Evolutionary conservation across 2,888 invertebrate genomes (phyloP), one percentile per base, ranked within the genome.

Genomic region (Hirtodrosophila histrioides): DNA sequence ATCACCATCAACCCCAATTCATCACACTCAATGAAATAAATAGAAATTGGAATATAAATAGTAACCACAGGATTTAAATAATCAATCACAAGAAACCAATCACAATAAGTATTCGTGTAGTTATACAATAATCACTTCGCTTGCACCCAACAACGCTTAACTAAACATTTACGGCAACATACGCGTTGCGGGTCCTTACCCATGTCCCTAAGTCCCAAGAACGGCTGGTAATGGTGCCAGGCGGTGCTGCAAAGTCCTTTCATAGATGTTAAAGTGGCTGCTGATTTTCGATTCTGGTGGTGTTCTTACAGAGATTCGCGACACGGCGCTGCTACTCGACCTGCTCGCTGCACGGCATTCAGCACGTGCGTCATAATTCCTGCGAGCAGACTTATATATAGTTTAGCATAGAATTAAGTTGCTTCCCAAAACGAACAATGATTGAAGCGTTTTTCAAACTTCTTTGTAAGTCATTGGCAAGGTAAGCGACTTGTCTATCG

Each of bases 341-440:
- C 91, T 95, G 95, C 91, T 95, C 95, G 91, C 93, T 96, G 89
- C 94, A 93, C 91, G 94, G 94, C 90, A 94, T 94, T 88, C 94
- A 94, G 89, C 93, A 94, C 91, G 93, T 94, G 92, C 94, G 95
- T 89, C 95, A 96, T 92, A 95, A 95, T 92, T 95, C 96, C 92
- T 95, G 95, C 93, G 96, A 96, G 93, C 96, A 96, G 92, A 95
- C 95, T 90, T 96, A 94, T 93, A 96, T 96, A 93, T 96, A 96
- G 94, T 94, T 86, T 88, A 82, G 87, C 67, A 41, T 81, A 87
- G 79, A 66, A 6, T 66, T 82, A 75, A 64, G 75, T 82, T 66
- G 51, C 40, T 39, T 40, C 11, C 53, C 54, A 36, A 43, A 45
- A 31, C 41, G 36, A 45, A 43, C 39, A 43, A 5, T 31, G 54